Conservation (phyloP, 1,140 invertebrate species). For the Macrotrachela quadricornifera region DNA sequence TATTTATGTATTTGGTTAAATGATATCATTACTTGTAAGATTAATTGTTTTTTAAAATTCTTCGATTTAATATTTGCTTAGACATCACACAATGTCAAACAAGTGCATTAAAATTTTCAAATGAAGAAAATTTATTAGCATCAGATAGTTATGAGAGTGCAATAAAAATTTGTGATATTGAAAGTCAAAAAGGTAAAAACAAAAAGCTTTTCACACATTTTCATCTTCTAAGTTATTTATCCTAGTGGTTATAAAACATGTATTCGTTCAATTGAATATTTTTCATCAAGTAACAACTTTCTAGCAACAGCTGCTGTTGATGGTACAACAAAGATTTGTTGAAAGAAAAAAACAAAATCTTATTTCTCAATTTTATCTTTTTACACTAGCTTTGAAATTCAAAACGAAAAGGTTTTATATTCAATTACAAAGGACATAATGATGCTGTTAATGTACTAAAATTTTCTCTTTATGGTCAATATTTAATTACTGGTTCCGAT, state of each 20-base stretch:
- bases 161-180: slow-evolving; percentile 85
- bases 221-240: slow-evolving; percentile 44
- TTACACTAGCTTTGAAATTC: slow-evolving; percentile 45
- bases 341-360: neutral
- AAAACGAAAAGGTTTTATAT: slow-evolving; percentile 57
- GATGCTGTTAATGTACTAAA: slow-evolving; percentile 67
- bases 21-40: too few species aligned
- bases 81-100: too few species aligned
- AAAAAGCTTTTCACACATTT: neutral
- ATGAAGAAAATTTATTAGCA: slow-evolving; percentile 78
- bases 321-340: neutral
- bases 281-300: slow-evolving; percentile 71
- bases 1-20: too few species aligned
- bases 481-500: slow-evolving; percentile 81
- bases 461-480: slow-evolving; percentile 87
- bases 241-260: slow-evolving; percentile 69
- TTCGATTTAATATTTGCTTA: too few species aligned
- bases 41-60: too few species aligned
- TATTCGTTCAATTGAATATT: slow-evolving; percentile 76
- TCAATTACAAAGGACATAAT: slow-evolving; percentile 48
- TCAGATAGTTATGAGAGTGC: slow-evolving; percentile 76
- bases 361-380: slow-evolving; percentile 11
- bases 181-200: slow-evolving; percentile 53
- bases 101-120: slow-evolving; percentile 42
- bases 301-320: slow-evolving; percentile 75